These are phyloP conservation scores for Psittacula echo DNA, from an alignment of 2,797 vertebrate species.

Conservation along the genomic window DNA sequence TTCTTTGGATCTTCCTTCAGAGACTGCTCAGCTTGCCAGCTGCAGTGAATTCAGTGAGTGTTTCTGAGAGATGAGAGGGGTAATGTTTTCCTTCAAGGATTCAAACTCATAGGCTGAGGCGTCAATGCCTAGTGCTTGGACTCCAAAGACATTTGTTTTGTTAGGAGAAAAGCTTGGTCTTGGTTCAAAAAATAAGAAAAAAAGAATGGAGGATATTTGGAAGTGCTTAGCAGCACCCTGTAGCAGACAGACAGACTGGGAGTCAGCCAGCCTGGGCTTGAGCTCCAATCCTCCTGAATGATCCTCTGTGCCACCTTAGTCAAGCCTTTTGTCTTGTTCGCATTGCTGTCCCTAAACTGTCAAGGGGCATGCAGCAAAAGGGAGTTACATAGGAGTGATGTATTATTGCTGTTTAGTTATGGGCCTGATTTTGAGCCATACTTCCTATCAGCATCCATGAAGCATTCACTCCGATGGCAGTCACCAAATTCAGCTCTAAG, in stretches of 20 bases:
- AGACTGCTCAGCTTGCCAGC: constrained; percentile 7
- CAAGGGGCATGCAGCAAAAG: background rate
- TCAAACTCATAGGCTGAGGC: background rate
- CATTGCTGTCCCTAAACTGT: background rate
- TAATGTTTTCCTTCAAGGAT: background rate
- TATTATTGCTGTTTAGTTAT: background rate
- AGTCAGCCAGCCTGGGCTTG: constrained; percentile 5
- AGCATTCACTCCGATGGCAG: fast-evolving
- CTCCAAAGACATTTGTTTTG: background rate
- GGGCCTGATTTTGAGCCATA: background rate
- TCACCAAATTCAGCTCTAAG: background rate
- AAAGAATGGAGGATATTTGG: background rate
- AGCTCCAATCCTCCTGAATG: constrained; percentile 18
- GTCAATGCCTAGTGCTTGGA: background rate
- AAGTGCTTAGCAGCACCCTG: background rate
- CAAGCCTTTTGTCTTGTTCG: background rate
- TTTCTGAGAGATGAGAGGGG: constrained; percentile 15
- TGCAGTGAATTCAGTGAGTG: background rate
- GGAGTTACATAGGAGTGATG: background rate
- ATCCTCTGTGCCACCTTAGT: background rate
- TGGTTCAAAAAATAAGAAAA: background rate
- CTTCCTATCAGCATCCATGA: background rate
- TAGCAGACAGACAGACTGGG: background rate
- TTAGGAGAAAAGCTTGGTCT: background rate
- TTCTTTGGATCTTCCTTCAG: constrained; percentile 37